Conservation (phyloP, 2,888 invertebrate species). For the Plebejus argus region DNA sequence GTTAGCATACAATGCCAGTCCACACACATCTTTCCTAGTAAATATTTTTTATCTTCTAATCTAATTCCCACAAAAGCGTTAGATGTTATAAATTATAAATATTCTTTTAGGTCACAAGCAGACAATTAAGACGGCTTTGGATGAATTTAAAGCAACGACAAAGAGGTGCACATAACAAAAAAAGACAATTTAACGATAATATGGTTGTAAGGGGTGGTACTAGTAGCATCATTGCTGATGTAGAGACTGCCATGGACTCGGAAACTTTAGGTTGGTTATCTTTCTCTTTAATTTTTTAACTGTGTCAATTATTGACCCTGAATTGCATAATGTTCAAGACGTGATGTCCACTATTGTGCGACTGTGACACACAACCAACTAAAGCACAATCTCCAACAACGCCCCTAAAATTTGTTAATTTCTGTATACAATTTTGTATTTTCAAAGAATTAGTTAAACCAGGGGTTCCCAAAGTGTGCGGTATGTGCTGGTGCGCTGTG, state of each 20-base stretch:
- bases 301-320: no score
- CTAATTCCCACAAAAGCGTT: not conserved
- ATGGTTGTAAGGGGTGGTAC: conserved; percentile 30
- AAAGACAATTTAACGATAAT: conserved; percentile 33
- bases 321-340: no score
- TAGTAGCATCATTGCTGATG: not conserved
- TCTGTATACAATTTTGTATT: no score
- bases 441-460: no score
- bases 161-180: conserved; percentile 37
- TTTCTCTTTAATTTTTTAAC: no score
- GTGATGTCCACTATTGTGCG: no score
- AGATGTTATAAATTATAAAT: conserved; percentile 7
- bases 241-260: not conserved
- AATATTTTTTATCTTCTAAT: not conserved
- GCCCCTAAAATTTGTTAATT: no score
- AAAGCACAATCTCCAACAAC: no score
- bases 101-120: conserved; percentile 34
- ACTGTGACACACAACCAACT: no score
- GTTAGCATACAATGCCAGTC: conserved; percentile 35
- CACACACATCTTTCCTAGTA: conserved; percentile 2
- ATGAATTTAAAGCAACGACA: conserved; percentile 42
- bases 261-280: not conserved
- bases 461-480: no score
- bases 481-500: no score
- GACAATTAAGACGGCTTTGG: conserved; percentile 41